Evolutionary conservation across 1,140 invertebrate species (phyloP), one percentile per base, ranked within the genome.

Genomic region (Drepana arcuata): DNA sequence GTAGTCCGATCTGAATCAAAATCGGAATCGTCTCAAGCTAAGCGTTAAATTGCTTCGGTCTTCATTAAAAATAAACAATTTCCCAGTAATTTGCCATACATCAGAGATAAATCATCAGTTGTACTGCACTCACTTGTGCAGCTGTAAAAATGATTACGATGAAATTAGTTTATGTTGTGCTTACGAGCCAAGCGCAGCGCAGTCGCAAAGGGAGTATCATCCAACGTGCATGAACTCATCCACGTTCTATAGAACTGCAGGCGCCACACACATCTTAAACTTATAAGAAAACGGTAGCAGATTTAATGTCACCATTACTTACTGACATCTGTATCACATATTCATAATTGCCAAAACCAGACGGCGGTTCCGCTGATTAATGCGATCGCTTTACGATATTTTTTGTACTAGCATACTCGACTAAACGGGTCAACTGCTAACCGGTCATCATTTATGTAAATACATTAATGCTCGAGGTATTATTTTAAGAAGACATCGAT

Each of bases 251-350:
- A n/a, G 32, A 18, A 13, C 25, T 36, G 25, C 48, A 41, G 58
- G 54, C 54, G 54, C 58, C 61, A 43, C n/a, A n/a, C n/a, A n/a
- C n/a, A n/a, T n/a, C 70, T 78, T 78, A 63, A 69, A 68, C 68
- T 70, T 70, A 66, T 70, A 57, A 33, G 26, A 48, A 57, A 72
- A 60, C 41, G 60, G 41, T 49, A 55, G 59, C 60, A 62, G 59
- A 74, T 69, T 71, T 65, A 63, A 64, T 66, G 48, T 48, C 45
- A 61, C 46, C 41, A n/a, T n/a, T n/a, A n/a, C n/a, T n/a, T n/a
- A n/a, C n/a, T n/a, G n/a, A n/a, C n/a, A n/a, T n/a, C n/a, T 14
- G 6, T 16, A 30, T 25, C 24, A 40, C 21, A 44, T 56, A 49
- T 58, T 50, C 36, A 48, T 73, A 70, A 65, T 64, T 48, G 55